phyloP scores from a whole-genome alignment of 1,140 invertebrate genomes.

The Leptinotarsa texana region DNA sequence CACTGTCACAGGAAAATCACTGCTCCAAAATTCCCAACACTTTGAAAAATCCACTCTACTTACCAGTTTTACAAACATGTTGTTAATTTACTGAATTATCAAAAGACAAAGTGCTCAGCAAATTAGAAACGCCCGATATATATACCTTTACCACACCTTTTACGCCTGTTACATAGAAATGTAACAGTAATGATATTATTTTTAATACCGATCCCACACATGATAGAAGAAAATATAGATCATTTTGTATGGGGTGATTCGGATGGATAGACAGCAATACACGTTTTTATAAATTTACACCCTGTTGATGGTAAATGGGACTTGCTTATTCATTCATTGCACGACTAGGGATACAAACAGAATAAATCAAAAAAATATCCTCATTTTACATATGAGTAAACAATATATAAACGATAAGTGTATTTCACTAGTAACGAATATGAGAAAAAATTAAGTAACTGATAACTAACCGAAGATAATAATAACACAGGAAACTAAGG shows the following conservation, averaged over 20 bases:
- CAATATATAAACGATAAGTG: too few relatives aligned
- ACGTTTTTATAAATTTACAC: too few relatives aligned
- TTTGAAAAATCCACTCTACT: conserved; percentile 37
- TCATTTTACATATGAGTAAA: too few relatives aligned
- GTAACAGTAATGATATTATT: conserved; percentile 45
- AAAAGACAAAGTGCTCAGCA: conserved; percentile 13
- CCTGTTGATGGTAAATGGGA: too few relatives aligned
- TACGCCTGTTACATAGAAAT: conserved; percentile 44
- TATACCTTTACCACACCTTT: conserved; percentile 54
- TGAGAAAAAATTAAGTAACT: too few relatives aligned
- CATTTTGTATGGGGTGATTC: conserved; percentile 24
- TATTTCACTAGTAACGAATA: too few relatives aligned
- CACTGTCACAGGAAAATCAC: neutral
- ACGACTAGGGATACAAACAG: too few relatives aligned
- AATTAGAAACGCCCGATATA: conserved; percentile 37
- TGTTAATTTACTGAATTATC: conserved; percentile 44
- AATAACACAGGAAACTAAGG: too few relatives aligned
- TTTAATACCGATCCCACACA: conserved; percentile 49
- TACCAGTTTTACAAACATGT: conserved; percentile 58
- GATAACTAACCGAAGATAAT: too few relatives aligned
- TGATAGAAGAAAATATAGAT: conserved; percentile 42
- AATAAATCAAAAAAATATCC: too few relatives aligned
- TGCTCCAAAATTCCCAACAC: neutral
- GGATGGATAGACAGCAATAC: neutral
- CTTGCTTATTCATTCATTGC: too few relatives aligned